A percentile compares a stretch with the other conserved stretches of the same genome.
Conservation (phyloP, 2,797 vertebrate species). For the Gorsachius magnificus region DNA sequence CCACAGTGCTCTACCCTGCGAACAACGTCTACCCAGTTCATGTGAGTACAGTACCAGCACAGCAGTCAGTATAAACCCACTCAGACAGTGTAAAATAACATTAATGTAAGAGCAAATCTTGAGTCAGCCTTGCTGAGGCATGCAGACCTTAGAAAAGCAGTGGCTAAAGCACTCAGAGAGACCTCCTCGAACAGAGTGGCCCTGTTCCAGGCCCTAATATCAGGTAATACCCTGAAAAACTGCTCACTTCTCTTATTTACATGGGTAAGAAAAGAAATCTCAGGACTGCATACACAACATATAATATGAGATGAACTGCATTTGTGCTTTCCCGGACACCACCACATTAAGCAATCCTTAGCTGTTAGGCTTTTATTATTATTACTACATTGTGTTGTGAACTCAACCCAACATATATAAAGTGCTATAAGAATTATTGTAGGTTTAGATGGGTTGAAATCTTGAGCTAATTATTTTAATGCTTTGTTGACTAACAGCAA, state of each 20-base stretch:
- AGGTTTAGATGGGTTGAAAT: neutral
- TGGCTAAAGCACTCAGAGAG: neutral
- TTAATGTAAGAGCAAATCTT: neutral
- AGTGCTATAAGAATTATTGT: neutral
- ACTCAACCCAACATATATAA: neutral
- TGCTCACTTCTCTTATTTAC: neutral
- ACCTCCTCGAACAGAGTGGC: neutral
- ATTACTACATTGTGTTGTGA: neutral
- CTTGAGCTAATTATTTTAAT: neutral
- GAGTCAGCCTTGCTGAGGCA: neutral
- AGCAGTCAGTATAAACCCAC: neutral
- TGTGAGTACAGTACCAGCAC: neutral
- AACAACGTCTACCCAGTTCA: neutral
- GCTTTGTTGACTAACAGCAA: neutral
- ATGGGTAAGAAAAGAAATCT: neutral
- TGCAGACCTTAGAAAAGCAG: neutral
- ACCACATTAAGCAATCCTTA: neutral
- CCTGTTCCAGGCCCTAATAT: neutral
- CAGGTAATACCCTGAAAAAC: neutral
- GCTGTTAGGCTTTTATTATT: neutral
- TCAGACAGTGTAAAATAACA: fast-evolving
- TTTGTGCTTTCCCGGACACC: neutral
- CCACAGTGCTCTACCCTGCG: neutral
- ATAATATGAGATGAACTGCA: neutral
- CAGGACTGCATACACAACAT: neutral